Evolutionary conservation across 2,113 vertebrate genomes (phyloP).

Genomic region (Guaruba guarouba): DNA sequence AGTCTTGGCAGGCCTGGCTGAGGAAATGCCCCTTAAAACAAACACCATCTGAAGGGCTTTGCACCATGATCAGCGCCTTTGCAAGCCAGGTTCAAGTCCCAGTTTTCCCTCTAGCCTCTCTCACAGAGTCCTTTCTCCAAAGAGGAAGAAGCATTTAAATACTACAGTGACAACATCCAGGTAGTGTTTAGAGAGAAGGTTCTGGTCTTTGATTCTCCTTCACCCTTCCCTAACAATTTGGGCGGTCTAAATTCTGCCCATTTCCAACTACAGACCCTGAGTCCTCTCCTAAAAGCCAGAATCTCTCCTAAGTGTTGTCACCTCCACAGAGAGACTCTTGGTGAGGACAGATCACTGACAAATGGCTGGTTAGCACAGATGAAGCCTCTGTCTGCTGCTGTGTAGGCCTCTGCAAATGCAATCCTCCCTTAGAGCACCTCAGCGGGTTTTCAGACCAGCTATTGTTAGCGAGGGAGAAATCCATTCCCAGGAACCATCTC

Average conservation of each 20-base stretch:
- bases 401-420: not conserved
- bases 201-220: not conserved
- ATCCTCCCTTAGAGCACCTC: not conserved
- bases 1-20: not conserved
- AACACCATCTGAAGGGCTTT: not conserved
- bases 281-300: not conserved
- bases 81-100: not conserved
- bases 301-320: not conserved
- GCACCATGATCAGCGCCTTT: not conserved
- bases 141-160: not conserved
- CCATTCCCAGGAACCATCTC: not conserved
- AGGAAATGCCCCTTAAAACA: not conserved
- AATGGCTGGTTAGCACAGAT: not conserved
- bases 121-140: not conserved
- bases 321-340: not conserved
- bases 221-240: not conserved
- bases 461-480: not conserved
- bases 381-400: not conserved
- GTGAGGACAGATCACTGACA: not conserved
- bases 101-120: not conserved
- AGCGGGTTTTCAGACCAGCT: not conserved
- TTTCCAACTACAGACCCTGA: rapidly evolving
- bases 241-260: not conserved
- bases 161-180: not conserved
- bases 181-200: not conserved